A percentile compares a stretch with the other conserved stretches of the same genome.
phyloP scores from a whole-genome alignment of 1,140 invertebrate species.

The Drosophila santomea region DNA sequence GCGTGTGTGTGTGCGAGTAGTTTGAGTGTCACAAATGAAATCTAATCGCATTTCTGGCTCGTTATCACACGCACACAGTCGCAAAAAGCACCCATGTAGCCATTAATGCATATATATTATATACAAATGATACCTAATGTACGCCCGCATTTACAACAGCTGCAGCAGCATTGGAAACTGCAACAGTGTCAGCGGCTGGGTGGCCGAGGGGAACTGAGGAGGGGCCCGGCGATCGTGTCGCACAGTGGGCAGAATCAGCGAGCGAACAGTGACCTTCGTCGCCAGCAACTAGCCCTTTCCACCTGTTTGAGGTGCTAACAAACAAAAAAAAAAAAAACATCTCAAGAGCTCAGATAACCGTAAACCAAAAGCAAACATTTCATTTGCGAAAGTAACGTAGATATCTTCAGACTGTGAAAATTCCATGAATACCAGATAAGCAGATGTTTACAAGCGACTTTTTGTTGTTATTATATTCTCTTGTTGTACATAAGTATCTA shows the following conservation, averaged over 20 bases:
- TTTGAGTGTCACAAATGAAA: conserved; percentile 64
- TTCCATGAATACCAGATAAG: background rate
- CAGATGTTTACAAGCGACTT: background rate
- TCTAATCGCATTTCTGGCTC: conserved; percentile 70
- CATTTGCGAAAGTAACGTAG: background rate
- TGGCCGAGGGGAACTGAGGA: background rate
- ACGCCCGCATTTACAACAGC: conserved; percentile 63
- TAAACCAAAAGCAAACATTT: conserved; percentile 29
- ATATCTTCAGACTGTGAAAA: background rate
- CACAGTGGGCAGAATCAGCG: conserved; percentile 57
- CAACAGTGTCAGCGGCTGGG: background rate
- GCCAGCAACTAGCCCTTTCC: conserved; percentile 9
- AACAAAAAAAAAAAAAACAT: conserved; percentile 17
- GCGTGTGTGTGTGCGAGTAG: conserved; percentile 14
- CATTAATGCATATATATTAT: conserved; percentile 4
- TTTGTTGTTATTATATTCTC: background rate
- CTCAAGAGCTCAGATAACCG: conserved; percentile 20
- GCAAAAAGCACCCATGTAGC: conserved; percentile 11
- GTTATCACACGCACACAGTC: conserved; percentile 60
- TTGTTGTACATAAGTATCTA: too few species aligned
- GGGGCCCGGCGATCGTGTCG: conserved; percentile 32
- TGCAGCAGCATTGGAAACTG: conserved; percentile 38
- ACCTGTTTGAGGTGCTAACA: conserved; percentile 16
- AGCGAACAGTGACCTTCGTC: conserved; percentile 36
- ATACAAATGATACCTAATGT: conserved; percentile 33